Base-by-base conservation (phyloP, 2,888 invertebrate species). In the Mallateleia sp. region DNA sequence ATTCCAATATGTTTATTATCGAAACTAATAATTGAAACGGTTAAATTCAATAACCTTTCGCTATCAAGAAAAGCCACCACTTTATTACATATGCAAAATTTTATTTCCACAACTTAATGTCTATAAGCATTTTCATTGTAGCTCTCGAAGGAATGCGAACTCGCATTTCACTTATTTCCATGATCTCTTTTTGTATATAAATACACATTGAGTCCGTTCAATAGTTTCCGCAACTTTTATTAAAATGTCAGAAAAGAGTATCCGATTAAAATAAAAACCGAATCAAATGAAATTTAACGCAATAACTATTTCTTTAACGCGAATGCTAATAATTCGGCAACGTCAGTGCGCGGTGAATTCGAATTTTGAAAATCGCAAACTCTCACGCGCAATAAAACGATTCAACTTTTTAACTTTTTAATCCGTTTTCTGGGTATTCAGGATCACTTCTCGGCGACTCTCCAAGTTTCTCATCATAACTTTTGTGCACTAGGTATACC, bases 321-420 rank as follows among this genome's bases (percentile, higher is more conserved):
- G 4, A 47, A 47, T n/a, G 18, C 4, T 18, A 54, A 54, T 54
- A 54, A 54, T 54, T 54, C 18, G 25, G 20, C 32, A 47, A 64
- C 34, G 5, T 20, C 20, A 66, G 32, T 50, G 28, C 58, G 32
- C 45, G 8, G 24, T 20, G 25, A 56, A 75, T 74, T 50, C 60
- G 60, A 66, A 66, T 56, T 34, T 7, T 15, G 34, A 34, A 18
- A 75, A 64, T 64, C 45, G 24, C 64, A 22, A 52, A 38, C 24
- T 66, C 67, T 4, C 28, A 22, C 28, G 42, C 2, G 38, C 64
- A 45, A 64, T 72, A 81, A 66, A 74, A 67, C 74, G 60, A 67
- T 74, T 60, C 56, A 14, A 72, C 72, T 79, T 50, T 50, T 58
- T 64, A 80, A 80, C 81, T 81, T 72, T 47, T 81, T 64, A 64